Conservation (phyloP, 1,140 invertebrate species). For the Drusus annulatus region DNA sequence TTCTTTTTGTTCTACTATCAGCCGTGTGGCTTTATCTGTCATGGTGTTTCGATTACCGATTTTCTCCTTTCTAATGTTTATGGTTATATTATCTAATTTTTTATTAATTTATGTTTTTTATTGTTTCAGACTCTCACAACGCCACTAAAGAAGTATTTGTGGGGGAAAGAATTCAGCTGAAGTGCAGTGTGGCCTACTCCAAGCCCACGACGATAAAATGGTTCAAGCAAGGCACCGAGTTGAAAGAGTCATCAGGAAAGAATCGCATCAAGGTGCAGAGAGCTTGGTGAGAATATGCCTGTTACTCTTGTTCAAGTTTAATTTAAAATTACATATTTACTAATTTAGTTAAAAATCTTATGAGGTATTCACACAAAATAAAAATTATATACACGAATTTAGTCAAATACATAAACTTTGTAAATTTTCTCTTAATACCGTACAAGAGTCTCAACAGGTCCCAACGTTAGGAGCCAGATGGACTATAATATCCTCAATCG, state of each 20-base stretch:
- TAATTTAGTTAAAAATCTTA: no score
- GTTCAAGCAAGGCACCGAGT: slow-evolving; percentile 45
- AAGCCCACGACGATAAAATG: slow-evolving; percentile 50
- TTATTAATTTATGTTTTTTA: neutral
- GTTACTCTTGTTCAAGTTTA: neutral
- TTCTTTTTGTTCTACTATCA: neutral
- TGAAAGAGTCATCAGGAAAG: slow-evolving; percentile 26
- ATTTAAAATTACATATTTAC: no score
- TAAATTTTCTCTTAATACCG: no score
- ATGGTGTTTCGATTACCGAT: neutral
- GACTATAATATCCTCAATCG: no score
- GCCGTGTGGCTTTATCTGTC: neutral
- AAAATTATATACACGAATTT: no score
- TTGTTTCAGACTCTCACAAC: slow-evolving; percentile 51
- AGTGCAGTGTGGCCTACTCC: slow-evolving; percentile 34
- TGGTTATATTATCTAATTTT: neutral
- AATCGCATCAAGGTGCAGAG: slow-evolving; percentile 51
- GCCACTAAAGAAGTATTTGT: slow-evolving; percentile 27
- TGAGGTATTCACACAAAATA: no score
- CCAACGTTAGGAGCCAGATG: no score
- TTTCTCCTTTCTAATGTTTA: neutral
- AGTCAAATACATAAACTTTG: no score
- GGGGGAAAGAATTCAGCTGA: slow-evolving; percentile 42
- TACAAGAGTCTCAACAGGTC: no score
- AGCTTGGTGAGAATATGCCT: slow-evolving; percentile 30